Evolutionary conservation across 2,888 invertebrate genomes (phyloP).

Genomic region (Lamellibrachia satsuma): DNA sequence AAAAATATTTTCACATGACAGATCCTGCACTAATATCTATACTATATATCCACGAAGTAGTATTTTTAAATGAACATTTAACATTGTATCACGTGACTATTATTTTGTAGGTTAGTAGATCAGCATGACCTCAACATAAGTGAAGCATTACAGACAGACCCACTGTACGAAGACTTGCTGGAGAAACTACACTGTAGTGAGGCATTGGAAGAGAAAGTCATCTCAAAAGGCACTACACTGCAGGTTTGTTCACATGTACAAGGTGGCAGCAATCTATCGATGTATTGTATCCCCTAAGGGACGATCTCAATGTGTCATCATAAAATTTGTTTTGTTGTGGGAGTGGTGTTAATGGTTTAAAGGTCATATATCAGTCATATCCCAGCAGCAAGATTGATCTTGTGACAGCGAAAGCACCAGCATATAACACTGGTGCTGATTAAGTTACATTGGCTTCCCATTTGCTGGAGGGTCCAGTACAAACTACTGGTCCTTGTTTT

Average conservation of each 20-base stretch:
- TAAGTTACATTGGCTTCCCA: no score
- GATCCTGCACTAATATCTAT: no score
- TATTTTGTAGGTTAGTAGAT: neutral
- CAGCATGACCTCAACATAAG: conserved; percentile 45
- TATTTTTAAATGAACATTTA: no score
- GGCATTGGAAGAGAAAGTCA: conserved; percentile 50
- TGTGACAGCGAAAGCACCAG: no score
- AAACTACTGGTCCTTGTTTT: no score
- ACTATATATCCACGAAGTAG: no score
- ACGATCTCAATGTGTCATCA: neutral
- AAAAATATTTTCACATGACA: no score
- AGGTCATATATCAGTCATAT: no score
- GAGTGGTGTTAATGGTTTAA: neutral
- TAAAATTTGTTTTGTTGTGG: no score
- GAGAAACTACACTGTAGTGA: conserved; percentile 48
- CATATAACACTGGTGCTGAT: no score
- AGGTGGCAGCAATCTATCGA: neutral
- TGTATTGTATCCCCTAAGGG: neutral
- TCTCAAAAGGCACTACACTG: conserved; percentile 52
- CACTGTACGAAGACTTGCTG: conserved; percentile 46
- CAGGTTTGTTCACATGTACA: conserved; percentile 47
- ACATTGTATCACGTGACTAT: neutral
- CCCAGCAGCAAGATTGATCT: no score
- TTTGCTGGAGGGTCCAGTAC: no score
- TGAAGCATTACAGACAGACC: conserved; percentile 42